phyloP scores from a whole-genome alignment of 2,888 invertebrate genomes.

The Lacanobia oleracea region DNA sequence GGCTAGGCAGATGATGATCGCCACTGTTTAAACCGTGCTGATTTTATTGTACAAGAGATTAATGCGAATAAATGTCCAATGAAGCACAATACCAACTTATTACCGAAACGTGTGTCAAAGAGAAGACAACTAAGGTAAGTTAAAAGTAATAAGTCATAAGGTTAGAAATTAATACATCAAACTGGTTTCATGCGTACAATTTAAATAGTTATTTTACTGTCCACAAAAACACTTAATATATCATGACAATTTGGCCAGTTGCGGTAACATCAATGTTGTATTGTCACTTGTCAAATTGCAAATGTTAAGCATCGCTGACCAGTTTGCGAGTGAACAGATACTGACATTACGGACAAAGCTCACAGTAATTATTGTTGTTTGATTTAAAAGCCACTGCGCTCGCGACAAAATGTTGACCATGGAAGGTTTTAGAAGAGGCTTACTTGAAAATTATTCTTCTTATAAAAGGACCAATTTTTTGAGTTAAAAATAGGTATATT shows the following conservation, averaged over 20 bases:
- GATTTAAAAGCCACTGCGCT: conserved; percentile 71
- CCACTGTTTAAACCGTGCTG: no score
- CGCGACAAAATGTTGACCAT: conserved; percentile 17
- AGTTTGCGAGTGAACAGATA: conserved; percentile 58
- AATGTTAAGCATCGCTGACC: conserved; percentile 63
- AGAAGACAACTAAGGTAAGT: no score
- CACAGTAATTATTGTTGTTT: conserved; percentile 79
- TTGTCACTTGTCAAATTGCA: conserved; percentile 17
- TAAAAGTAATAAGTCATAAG: no score
- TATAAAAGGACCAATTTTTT: no score
- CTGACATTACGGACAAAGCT: conserved; percentile 75
- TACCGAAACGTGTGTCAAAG: no score
- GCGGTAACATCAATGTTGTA: neutral
- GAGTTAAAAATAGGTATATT: no score
- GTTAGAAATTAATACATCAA: no score
- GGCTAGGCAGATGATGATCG: no score
- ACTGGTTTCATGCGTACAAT: no score
- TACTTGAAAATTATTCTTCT: neutral
- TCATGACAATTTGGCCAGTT: neutral
- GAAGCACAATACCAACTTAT: no score
- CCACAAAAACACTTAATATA: neutral
- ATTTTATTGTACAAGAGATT: no score
- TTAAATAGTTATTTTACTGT: neutral
- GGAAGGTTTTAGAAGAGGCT: conserved; percentile 29
- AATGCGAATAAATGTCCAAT: no score